Evolutionary conservation across 1,140 invertebrate species (phyloP).

Genomic region (Drosophila varians): DNA sequence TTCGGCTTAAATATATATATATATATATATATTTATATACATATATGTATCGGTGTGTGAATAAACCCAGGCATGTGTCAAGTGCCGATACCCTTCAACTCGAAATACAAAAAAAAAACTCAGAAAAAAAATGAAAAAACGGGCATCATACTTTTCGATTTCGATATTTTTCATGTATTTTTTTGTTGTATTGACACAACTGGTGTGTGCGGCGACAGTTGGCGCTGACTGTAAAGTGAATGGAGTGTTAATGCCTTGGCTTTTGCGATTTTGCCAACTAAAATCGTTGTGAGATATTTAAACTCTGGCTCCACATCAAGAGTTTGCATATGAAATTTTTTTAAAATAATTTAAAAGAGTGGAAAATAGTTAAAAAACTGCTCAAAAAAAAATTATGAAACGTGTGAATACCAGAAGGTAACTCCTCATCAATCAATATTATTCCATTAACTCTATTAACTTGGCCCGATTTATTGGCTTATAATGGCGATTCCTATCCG

Average conservation of each 20-base stretch:
- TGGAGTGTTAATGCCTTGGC: conserved; percentile 3
- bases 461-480: neutral
- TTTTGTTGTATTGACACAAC: conserved; percentile 56
- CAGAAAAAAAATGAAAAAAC: too few species aligned
- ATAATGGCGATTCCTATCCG: conserved; percentile 3
- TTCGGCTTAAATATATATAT: neutral
- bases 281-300: neutral
- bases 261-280: conserved; percentile 19
- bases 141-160: conserved; percentile 15
- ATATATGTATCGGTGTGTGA: conserved; percentile 2
- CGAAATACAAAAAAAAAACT: too few species aligned
- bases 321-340: too few species aligned
- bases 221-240: conserved; percentile 6
- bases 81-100: conserved; percentile 64
- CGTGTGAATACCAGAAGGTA: too few species aligned
- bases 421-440: neutral
- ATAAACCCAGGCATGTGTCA: conserved; percentile 30
- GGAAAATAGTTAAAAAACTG: too few species aligned
- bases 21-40: neutral
- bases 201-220: conserved; percentile 31
- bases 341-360: too few species aligned
- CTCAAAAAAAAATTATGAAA: too few species aligned
- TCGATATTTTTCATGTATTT: neutral
- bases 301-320: too few species aligned
- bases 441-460: neutral